phyloP scores from a whole-genome alignment of 2,797 vertebrate species.

The Macropus fuliginosus region DNA sequence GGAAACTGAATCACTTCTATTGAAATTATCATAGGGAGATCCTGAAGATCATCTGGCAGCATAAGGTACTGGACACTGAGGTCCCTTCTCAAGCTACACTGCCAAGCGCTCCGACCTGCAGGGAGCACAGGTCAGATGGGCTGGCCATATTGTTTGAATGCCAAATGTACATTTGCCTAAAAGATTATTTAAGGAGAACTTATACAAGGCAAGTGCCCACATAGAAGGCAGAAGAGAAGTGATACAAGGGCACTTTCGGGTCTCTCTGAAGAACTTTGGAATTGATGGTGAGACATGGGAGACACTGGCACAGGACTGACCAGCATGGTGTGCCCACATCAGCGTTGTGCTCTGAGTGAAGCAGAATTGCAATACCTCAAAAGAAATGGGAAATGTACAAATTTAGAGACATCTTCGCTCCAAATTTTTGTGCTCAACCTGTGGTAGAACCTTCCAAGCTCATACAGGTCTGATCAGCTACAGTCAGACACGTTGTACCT shows the following conservation, averaged over 20 bases:
- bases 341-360: background rate
- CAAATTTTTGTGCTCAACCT: background rate
- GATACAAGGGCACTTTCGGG: background rate
- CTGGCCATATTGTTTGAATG: background rate
- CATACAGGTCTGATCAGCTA: background rate
- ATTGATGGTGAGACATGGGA: too few species aligned
- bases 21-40: background rate
- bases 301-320: too few species aligned
- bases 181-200: background rate
- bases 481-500: too few species aligned
- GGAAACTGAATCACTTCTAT: background rate
- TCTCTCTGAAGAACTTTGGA: background rate
- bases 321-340: background rate
- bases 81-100: background rate
- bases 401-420: background rate
- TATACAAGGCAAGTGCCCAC: background rate
- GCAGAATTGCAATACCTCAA: background rate
- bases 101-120: background rate
- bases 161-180: background rate
- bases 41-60: background rate
- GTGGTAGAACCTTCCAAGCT: background rate
- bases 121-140: background rate
- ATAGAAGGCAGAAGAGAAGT: background rate
- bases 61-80: background rate
- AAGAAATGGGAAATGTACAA: background rate